Evolutionary conservation across 2,113 vertebrate species (phyloP).

Genomic region (Pardalotus punctatus): DNA sequence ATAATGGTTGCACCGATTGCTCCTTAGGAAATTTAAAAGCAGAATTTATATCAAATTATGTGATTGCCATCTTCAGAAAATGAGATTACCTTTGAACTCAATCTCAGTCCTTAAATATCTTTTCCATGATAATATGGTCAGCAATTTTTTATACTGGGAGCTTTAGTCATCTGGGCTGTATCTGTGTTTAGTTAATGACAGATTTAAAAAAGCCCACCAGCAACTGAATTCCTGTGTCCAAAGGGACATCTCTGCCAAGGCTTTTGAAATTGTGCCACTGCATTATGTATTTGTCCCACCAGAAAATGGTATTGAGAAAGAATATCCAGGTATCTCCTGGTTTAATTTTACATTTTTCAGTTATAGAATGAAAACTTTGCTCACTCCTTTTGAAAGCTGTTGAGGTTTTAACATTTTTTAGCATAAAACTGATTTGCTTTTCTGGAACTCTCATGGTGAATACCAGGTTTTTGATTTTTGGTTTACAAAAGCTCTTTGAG

Average conservation of each 20-base stretch:
- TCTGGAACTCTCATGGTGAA: not conserved
- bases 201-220: not conserved
- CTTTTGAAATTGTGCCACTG: not conserved
- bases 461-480: not conserved
- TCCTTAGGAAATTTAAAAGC: not conserved
- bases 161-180: conserved; percentile 3
- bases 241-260: not conserved
- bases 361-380: not conserved
- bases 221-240: conserved; percentile 8
- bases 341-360: not conserved
- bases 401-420: not conserved
- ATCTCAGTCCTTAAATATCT: conserved; percentile 33
- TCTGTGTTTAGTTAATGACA: not conserved
- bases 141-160: not conserved
- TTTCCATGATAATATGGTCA: not conserved
- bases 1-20: not conserved
- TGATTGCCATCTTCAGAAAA: conserved; percentile 9
- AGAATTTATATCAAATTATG: conserved; percentile 24
- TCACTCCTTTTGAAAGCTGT: not conserved
- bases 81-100: conserved; percentile 3
- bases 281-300: not conserved
- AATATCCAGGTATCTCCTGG: not conserved
- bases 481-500: not conserved
- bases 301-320: not conserved
- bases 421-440: not conserved